A percentile compares a stretch with the other conserved stretches of the same genome.
These are phyloP conservation scores for Melanotaenia trifasciata DNA, from an alignment of 2,797 vertebrate genomes.

Conservation along the genomic window DNA sequence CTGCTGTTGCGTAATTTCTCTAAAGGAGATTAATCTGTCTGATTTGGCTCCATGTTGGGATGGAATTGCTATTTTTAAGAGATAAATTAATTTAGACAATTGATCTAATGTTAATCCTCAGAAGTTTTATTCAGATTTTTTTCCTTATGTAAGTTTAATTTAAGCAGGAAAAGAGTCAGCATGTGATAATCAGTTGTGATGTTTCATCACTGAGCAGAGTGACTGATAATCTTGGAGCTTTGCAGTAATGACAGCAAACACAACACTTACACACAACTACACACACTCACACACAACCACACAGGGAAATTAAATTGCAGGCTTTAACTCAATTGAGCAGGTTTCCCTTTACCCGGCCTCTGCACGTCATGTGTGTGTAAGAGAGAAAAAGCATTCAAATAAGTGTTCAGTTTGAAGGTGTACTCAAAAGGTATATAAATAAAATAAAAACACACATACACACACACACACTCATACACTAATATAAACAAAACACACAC, in stretches of 20 bases:
- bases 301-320: slow-evolving; percentile 66
- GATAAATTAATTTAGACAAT: too few relatives aligned
- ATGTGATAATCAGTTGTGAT: background rate
- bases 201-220: slow-evolving; percentile 2
- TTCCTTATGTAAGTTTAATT: background rate
- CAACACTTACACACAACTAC: slow-evolving; percentile 12
- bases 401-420: slow-evolving; percentile 9
- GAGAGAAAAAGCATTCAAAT: background rate
- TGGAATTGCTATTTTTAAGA: background rate
- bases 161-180: background rate
- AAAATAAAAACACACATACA: background rate
- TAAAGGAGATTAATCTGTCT: background rate
- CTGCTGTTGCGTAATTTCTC: background rate
- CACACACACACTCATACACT: background rate
- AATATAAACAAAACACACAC: slow-evolving; percentile 8
- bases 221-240: slow-evolving; percentile 9
- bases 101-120: too few relatives aligned
- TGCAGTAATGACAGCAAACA: slow-evolving; percentile 11
- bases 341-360: slow-evolving; percentile 53
- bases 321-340: slow-evolving; percentile 67
- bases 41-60: background rate
- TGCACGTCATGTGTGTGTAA: background rate
- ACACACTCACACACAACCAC: slow-evolving; percentile 33
- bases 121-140: too few relatives aligned
- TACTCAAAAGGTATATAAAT: slow-evolving; percentile 16